Evolutionary conservation across 2,888 invertebrate species (phyloP).

Genomic region (Venustoraphidia nigricollis): DNA sequence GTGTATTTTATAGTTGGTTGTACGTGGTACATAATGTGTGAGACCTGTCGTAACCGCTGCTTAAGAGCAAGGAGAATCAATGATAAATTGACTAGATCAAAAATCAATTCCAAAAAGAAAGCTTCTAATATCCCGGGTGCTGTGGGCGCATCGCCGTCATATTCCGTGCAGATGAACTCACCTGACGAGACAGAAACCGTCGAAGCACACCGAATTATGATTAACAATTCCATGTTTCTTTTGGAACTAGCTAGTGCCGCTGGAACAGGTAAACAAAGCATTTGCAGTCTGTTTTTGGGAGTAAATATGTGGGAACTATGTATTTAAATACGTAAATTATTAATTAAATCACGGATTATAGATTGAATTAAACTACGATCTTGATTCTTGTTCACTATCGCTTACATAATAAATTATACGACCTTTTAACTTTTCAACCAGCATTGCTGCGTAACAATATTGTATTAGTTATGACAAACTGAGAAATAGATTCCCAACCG

Average conservation of each 20-base stretch:
- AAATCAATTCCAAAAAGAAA: slow-evolving; percentile 21
- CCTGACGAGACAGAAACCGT: slow-evolving; percentile 18
- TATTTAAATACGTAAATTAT: too few relatives aligned
- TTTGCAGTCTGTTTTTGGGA: too few relatives aligned
- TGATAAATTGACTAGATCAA: slow-evolving; percentile 16
- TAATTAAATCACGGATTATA: too few relatives aligned
- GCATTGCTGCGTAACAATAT: too few relatives aligned
- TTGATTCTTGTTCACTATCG: too few relatives aligned
- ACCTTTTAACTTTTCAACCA: too few relatives aligned
- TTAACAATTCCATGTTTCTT: slow-evolving; percentile 87
- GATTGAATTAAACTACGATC: too few relatives aligned
- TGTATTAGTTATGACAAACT: too few relatives aligned
- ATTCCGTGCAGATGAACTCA: slow-evolving; percentile 4
- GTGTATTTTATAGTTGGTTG: slow-evolving; percentile 34
- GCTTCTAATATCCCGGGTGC: slow-evolving; percentile 17
- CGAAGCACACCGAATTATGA: slow-evolving; percentile 53
- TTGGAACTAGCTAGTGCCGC: slow-evolving; percentile 75
- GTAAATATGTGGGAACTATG: too few relatives aligned
- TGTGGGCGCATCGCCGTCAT: slow-evolving; percentile 18
- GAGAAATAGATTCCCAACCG: too few relatives aligned
- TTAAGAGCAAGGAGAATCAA: slow-evolving; percentile 25
- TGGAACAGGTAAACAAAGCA: slow-evolving; percentile 21
- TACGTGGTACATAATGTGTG: slow-evolving; percentile 88
- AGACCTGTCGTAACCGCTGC: slow-evolving; percentile 72
- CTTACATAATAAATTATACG: too few relatives aligned